Evolutionary conservation across 2,888 invertebrate genomes (phyloP), one percentile per base, ranked within the genome.

Genomic region (Phengaris alcon): DNA sequence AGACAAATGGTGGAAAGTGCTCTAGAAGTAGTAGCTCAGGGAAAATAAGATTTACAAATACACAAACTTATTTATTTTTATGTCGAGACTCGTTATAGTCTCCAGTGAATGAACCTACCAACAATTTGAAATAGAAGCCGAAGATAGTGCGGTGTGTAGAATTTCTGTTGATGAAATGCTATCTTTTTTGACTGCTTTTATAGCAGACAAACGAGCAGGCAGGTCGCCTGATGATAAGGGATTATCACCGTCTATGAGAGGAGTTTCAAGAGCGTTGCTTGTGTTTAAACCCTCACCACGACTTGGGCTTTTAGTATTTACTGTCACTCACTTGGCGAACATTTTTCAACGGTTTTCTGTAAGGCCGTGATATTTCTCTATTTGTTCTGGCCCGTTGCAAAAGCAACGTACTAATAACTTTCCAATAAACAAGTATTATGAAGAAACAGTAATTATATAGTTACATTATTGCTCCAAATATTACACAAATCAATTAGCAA

Each of bases 111-210:
- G 64, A 64, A 64, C 64, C 35, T 64, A 10, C 3, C 35, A 44
- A 12, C 64, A 44, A 64, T 64, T 35, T 35, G 64, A 64, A 64
- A 44, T 64, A 64, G 64, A 64, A 64, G 64, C 64, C 64, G 13
- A 6, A 64, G 6, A 64, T 64, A 64, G 64, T 35, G 35, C 13
- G 35, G 44, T 35, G 44, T 12, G 44, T 46, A 6, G 46, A 46
- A 46, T 46, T 46, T 46, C 46, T 46, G 2, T 46, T 46, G 4
- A 46, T 46, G 46, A 46, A 46, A 48, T 48, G 3, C 5, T 48
- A 48, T 48, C 48, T 48, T 48, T 48, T 22, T 48, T 7, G 0
- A 6, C 48, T 48, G 48, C 6, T 6, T 48, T 48, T 8, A 8
- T 0, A 6, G 48, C 0, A 48, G 7, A 0, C 48, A 48, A 48